A percentile compares a stretch with the other conserved stretches of the same genome.
Conservation (phyloP, 2,888 invertebrate species). For the Pegoplata infirma region DNA sequence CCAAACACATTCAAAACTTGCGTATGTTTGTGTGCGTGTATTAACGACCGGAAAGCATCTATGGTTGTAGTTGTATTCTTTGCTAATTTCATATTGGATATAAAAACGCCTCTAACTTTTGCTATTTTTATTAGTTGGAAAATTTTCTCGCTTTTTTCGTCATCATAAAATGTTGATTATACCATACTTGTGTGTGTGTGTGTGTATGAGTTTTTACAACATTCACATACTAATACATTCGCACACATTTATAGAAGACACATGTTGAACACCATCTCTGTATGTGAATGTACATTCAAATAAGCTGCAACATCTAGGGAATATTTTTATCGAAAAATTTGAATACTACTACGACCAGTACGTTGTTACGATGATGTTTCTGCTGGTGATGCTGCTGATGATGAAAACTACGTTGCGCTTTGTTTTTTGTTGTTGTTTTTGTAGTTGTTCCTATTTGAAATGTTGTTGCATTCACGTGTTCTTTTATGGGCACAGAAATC, state of each 20-base stretch:
- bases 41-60: too few species aligned
- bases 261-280: conserved; percentile 33
- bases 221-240: background rate
- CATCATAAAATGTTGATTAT: conserved; percentile 50
- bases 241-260: conserved; percentile 25
- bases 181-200: conserved; percentile 4
- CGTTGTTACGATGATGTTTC: conserved; percentile 43
- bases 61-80: conserved; percentile 28
- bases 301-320: conserved; percentile 68
- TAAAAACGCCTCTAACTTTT: conserved; percentile 55
- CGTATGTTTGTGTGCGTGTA: background rate
- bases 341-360: conserved; percentile 62
- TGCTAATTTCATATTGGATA: conserved; percentile 51
- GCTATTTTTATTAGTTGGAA: conserved; percentile 48
- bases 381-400: conserved; percentile 28
- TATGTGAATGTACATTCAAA: conserved; percentile 42
- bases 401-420: conserved; percentile 9
- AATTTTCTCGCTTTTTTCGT: conserved; percentile 36
- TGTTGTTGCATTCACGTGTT: conserved; percentile 37
- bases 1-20: background rate
- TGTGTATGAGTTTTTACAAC: conserved; percentile 13
- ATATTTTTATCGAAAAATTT: conserved; percentile 76
- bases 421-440: conserved; percentile 1
- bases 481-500: conserved; percentile 7
- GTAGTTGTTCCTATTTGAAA: conserved; percentile 6